Evolutionary conservation across 2,113 vertebrate species (phyloP), one percentile per base, ranked within the genome.

Genomic region (Pachyramphus minor): DNA sequence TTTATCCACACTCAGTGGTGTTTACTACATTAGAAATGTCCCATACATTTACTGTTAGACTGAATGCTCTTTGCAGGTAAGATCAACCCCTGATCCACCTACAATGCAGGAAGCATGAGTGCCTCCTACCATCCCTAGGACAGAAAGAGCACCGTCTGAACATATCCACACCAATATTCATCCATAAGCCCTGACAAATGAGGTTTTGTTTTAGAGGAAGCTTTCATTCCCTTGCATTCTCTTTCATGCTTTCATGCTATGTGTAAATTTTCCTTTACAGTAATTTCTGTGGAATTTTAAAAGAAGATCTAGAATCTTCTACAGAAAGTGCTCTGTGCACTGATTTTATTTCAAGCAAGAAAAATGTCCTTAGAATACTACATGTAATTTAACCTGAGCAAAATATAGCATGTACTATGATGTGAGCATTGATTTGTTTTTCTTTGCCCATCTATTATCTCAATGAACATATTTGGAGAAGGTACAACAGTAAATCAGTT

Each of bases 401-500:
- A 89, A 82, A 90, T 44, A 76, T 11, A 85, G 28, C 44, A 49
- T 14, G n/a, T 49, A 60, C 47, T 60, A 47, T 30, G 62, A 76
- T 28, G 28, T 41, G 53, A 85, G 33, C 28, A 75, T 41, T 37
- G 53, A 87, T 90, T 91, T 91, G 27, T 64, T 90, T 84, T 83
- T n/a, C 58, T 93, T 87, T 90, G 62, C 37, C 53, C 4, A 3
- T 47, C 74, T 91, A 28, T 85, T 79, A 90, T 58, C 22, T 85
- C 74, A 82, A n/a, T 49, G 74, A 92, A 52, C 55, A 39, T 28
- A 87, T 42, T 28, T 73, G 53, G 71, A 93, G 62, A 94, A 73
- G 44, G 19, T 41, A 55, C 16, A 79, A 82, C 69, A 64, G 33
- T 87, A 93, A 95, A 91, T 89, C 52, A 75, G n/a, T 14, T 91